A percentile compares a stretch with the other conserved stretches of the same genome.
phyloP scores from a whole-genome alignment of 2,888 invertebrate species.

The Lamellibrachia satsuma region DNA sequence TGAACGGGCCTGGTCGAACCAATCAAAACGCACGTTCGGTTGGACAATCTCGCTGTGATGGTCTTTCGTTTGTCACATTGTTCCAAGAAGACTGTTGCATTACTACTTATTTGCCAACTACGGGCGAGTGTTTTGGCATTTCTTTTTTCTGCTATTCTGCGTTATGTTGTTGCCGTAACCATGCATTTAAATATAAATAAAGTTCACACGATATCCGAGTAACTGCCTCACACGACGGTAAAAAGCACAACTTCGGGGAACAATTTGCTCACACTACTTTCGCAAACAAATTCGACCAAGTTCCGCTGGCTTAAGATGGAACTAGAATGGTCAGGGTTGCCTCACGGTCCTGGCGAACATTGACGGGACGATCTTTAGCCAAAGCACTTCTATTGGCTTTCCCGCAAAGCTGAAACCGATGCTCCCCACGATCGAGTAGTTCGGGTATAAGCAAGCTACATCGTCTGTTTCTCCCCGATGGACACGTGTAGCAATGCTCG shows the following conservation, averaged over 20 bases:
- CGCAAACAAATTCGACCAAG: not conserved
- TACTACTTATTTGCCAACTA: not conserved
- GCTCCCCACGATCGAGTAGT: not conserved
- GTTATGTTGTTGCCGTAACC: not conserved
- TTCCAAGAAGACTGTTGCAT: not conserved
- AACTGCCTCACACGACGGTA: too few species aligned
- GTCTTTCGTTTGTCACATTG: not conserved
- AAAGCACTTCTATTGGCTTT: not conserved
- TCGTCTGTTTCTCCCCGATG: not conserved
- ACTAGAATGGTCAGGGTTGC: not conserved
- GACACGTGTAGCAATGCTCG: not conserved
- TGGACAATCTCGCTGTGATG: not conserved
- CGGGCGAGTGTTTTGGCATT: not conserved
- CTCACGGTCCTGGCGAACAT: not conserved
- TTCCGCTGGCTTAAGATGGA: not conserved
- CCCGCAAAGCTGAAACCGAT: not conserved
- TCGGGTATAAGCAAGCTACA: not conserved
- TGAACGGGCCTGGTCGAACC: not conserved
- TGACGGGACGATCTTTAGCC: not conserved
- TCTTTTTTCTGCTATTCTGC: not conserved
- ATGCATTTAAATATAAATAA: too few species aligned
- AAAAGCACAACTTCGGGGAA: not conserved
- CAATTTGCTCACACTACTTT: not conserved
- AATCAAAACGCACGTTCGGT: not conserved
- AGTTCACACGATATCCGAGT: too few species aligned